Evolutionary conservation across 2,888 invertebrate species (phyloP).

Genomic region (Xestia ashworthii): DNA sequence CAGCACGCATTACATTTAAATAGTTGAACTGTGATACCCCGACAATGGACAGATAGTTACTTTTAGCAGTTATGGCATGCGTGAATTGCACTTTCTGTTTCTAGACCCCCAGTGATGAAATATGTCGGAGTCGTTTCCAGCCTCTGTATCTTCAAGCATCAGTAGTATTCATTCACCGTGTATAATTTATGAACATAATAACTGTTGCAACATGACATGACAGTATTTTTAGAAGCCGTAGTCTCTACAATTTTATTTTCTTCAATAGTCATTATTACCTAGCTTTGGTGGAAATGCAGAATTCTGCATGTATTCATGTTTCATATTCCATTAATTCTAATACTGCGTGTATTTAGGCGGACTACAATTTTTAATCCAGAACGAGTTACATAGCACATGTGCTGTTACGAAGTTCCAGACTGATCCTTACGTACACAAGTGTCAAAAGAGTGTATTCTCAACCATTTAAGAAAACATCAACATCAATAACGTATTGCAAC

Average conservation of each 20-base stretch:
- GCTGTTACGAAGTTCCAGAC: not conserved
- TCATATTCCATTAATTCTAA: not conserved
- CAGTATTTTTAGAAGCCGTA: not conserved
- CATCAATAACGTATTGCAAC: constrained; percentile 35
- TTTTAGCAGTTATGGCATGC: not conserved
- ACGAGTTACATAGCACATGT: not conserved
- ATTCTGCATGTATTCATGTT: not conserved
- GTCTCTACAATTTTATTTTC: not conserved
- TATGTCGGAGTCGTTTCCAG: not conserved
- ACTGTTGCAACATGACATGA: not conserved
- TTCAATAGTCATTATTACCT: not conserved
- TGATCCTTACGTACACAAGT: not conserved
- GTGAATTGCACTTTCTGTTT: constrained; percentile 9
- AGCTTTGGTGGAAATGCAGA: not conserved
- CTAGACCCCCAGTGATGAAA: not conserved
- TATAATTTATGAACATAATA: not conserved
- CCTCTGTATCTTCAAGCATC: not conserved
- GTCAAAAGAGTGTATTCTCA: constrained; percentile 14
- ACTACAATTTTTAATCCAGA: not conserved
- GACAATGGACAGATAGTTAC: constrained; percentile 9
- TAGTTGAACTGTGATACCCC: constrained; percentile 1
- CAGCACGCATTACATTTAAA: constrained; percentile 10
- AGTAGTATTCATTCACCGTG: not conserved
- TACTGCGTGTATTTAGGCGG: not conserved
- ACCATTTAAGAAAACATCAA: constrained; percentile 16